These are phyloP conservation scores for Frankliniella fusca DNA, from an alignment of 2,888 invertebrate species.

Conservation along the genomic window DNA sequence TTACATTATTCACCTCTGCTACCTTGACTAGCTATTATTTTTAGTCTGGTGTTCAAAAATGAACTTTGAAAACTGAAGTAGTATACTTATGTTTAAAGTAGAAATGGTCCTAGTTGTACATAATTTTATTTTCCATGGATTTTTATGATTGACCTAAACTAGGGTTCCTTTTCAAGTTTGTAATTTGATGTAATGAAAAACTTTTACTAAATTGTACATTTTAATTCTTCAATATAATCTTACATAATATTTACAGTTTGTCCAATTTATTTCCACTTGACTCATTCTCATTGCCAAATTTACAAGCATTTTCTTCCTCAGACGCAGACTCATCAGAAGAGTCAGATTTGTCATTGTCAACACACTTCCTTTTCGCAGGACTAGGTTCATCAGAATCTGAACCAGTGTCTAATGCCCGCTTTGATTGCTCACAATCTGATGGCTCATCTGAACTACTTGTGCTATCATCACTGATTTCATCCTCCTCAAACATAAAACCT, in stretches of 20 bases:
- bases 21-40: background rate
- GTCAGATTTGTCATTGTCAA: background rate
- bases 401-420: background rate
- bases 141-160: too few species aligned
- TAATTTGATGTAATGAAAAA: background rate
- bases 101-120: too few species aligned
- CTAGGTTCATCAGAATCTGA: slow-evolving; percentile 4
- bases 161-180: background rate
- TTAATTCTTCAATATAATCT: background rate
- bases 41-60: background rate
- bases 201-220: background rate
- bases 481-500: slow-evolving; percentile 5
- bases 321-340: background rate
- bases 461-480: background rate
- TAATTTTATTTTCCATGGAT: background rate
- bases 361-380: background rate
- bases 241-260: background rate
- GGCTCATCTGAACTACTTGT: background rate
- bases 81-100: background rate
- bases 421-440: background rate
- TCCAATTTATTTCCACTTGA: background rate
- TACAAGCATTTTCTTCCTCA: background rate
- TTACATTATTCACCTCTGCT: too few species aligned
- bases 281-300: too few species aligned
- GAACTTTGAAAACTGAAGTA: background rate